phyloP scores from a whole-genome alignment of 2,888 invertebrate genomes.

The Leptinotarsa peninsularis region DNA sequence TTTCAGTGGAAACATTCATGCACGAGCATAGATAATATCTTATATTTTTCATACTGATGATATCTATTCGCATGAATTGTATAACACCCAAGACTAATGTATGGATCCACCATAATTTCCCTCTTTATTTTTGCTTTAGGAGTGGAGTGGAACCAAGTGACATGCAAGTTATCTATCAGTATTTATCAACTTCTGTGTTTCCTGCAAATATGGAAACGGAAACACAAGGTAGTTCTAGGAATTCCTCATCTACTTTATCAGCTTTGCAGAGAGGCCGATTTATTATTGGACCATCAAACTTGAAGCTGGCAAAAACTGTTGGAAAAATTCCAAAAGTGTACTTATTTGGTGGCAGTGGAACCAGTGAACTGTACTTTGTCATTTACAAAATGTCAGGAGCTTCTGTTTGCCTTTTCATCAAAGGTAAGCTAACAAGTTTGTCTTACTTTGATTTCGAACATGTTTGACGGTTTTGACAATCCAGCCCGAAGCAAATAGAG shows the following conservation, averaged over 20 bases:
- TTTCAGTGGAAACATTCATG: too few relatives aligned
- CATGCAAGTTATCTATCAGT: slow-evolving; percentile 90
- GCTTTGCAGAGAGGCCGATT: slow-evolving; percentile 72
- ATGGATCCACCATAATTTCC: too few relatives aligned
- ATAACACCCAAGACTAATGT: too few relatives aligned
- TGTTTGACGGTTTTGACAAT: too few relatives aligned
- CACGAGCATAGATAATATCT: too few relatives aligned
- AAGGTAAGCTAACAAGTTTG: slow-evolving; percentile 70
- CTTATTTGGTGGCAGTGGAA: slow-evolving; percentile 72
- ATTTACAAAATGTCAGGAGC: slow-evolving; percentile 89
- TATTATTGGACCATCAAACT: slow-evolving; percentile 76
- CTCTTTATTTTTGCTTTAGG: slow-evolving; percentile 67
- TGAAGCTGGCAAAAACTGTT: slow-evolving; percentile 68
- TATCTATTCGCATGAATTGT: too few relatives aligned
- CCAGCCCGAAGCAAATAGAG: too few relatives aligned
- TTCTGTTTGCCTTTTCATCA: slow-evolving; percentile 86
- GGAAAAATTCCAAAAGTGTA: slow-evolving; percentile 79
- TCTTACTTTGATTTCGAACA: background rate
- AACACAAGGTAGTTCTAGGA: slow-evolving; percentile 76
- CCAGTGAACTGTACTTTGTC: slow-evolving; percentile 78
- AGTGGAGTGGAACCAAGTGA: slow-evolving; percentile 87
- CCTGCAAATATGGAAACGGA: slow-evolving; percentile 82
- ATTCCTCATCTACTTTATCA: slow-evolving; percentile 67
- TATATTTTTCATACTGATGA: too few relatives aligned
- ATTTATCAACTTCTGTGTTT: slow-evolving; percentile 82